Conservation (phyloP, 2,113 vertebrate genomes). For the Chloebia gouldiae region DNA sequence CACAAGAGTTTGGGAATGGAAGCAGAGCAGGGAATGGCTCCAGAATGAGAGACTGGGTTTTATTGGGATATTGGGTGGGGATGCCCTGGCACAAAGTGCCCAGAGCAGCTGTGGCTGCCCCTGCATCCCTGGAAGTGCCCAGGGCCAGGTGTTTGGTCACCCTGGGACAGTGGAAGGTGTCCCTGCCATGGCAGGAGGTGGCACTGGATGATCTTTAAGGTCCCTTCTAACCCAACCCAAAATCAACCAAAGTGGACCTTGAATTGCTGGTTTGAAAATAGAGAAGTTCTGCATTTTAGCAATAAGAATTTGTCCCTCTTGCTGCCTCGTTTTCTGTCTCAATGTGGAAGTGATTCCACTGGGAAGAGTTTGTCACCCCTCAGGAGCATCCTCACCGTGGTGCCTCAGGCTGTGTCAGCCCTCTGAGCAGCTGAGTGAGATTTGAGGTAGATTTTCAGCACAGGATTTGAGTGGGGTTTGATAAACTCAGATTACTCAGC, state of each 20-base stretch:
- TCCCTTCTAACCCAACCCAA: not conserved
- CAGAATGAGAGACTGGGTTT: not conserved
- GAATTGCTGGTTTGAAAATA: not conserved
- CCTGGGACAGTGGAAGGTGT: not conserved
- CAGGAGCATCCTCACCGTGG: not conserved
- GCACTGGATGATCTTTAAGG: not conserved
- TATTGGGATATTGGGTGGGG: not conserved
- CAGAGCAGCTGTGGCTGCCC: too few relatives aligned
- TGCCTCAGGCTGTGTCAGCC: not conserved
- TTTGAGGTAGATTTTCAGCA: not conserved
- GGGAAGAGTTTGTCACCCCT: not conserved
- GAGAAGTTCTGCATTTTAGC: not conserved
- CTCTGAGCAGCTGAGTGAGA: not conserved
- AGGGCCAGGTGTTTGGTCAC: accelerated
- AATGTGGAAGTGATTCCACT: not conserved
- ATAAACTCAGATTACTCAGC: not conserved
- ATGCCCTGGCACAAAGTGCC: not conserved
- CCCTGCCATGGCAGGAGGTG: not conserved
- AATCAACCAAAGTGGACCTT: not conserved
- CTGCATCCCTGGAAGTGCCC: not conserved
- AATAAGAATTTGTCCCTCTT: not conserved
- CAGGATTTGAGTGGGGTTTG: not conserved
- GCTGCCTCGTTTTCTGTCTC: not conserved
- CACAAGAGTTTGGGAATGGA: not conserved
- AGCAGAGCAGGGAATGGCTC: not conserved